Conservation (phyloP, 1,140 invertebrate species). For the Drosophila santomea region DNA sequence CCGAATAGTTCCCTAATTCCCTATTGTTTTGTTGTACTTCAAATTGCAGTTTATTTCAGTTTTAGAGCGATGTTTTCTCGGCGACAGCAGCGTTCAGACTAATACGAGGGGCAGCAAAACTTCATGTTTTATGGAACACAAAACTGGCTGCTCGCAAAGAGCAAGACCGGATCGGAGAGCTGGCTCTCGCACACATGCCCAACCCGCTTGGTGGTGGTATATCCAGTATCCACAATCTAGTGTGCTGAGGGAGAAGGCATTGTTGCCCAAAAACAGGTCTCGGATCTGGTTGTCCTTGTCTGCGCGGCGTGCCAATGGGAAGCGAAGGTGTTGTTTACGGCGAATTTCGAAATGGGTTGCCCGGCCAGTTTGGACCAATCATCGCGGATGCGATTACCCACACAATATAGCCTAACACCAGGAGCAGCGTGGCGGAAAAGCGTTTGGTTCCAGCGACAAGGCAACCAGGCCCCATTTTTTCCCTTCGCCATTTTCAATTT, state of each 20-base stretch:
- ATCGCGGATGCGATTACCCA: slow-evolving; percentile 25
- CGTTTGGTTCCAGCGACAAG: slow-evolving; percentile 36
- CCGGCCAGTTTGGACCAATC: slow-evolving; percentile 39
- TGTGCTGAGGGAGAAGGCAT: slow-evolving; percentile 37
- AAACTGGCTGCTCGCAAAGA: slow-evolving; percentile 12
- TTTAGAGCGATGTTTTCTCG: slow-evolving; percentile 59
- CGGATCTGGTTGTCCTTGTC: slow-evolving; percentile 38
- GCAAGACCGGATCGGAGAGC: slow-evolving; percentile 39
- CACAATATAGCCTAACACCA: slow-evolving; percentile 24
- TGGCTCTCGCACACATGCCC: slow-evolving; percentile 2
- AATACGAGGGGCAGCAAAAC: slow-evolving; percentile 43
- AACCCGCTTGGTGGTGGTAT: slow-evolving; percentile 15
- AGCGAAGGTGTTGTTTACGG: slow-evolving; percentile 38
- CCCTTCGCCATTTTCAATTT: slow-evolving; percentile 46
- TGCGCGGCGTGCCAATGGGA: slow-evolving; percentile 33
- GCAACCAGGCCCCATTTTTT: slow-evolving; percentile 38
- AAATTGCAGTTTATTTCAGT: background rate
- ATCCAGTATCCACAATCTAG: slow-evolving; percentile 19
- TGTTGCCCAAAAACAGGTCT: slow-evolving; percentile 31
- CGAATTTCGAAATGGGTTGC: slow-evolving; percentile 30
- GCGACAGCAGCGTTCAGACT: slow-evolving; percentile 54
- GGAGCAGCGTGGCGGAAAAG: slow-evolving; percentile 45
- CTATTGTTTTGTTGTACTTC: slow-evolving; percentile 7
- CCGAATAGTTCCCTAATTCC: slow-evolving; percentile 10
- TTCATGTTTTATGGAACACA: slow-evolving; percentile 58